phyloP scores from a whole-genome alignment of 64 coral and sea anemone species.

The Exaiptasia diaphana region DNA sequence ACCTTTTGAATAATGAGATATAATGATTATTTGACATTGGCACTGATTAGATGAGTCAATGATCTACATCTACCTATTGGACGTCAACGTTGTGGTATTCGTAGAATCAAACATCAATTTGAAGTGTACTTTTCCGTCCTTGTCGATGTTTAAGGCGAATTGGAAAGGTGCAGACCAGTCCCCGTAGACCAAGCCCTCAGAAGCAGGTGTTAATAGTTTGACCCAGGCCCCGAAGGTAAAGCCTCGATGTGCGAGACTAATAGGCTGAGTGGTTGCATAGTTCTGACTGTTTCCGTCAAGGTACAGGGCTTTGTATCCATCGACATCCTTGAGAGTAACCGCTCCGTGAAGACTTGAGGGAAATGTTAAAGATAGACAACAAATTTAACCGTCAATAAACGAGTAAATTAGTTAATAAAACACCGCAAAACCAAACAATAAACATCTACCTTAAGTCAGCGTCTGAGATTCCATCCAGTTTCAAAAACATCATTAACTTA shows the following conservation, averaged over 20 bases:
- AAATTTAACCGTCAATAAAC: too few species aligned
- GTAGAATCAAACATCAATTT: too few species aligned
- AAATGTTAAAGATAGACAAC: too few species aligned
- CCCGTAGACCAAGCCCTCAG: not conserved
- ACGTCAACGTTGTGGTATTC: too few species aligned
- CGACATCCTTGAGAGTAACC: not conserved
- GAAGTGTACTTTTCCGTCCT: too few species aligned
- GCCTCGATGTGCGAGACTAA: not conserved
- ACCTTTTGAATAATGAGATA: not conserved
- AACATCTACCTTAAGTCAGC: not conserved
- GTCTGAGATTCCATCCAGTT: not conserved
- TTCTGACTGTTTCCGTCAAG: not conserved
- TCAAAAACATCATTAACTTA: not conserved
- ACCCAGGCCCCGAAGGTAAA: not conserved
- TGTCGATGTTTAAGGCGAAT: not conserved
- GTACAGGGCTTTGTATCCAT: conserved; percentile 4
- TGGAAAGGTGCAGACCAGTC: not conserved
- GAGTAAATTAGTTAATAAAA: not conserved
- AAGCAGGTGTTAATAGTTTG: not conserved
- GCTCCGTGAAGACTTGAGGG: not conserved
- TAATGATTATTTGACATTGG: too few species aligned
- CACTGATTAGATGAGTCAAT: too few species aligned
- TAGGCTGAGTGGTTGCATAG: not conserved
- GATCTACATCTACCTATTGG: too few species aligned
- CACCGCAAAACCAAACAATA: not conserved